Evolutionary conservation across 2,113 vertebrate species (phyloP), one percentile per base, ranked within the genome.

Genomic region (Electrona antarctica): DNA sequence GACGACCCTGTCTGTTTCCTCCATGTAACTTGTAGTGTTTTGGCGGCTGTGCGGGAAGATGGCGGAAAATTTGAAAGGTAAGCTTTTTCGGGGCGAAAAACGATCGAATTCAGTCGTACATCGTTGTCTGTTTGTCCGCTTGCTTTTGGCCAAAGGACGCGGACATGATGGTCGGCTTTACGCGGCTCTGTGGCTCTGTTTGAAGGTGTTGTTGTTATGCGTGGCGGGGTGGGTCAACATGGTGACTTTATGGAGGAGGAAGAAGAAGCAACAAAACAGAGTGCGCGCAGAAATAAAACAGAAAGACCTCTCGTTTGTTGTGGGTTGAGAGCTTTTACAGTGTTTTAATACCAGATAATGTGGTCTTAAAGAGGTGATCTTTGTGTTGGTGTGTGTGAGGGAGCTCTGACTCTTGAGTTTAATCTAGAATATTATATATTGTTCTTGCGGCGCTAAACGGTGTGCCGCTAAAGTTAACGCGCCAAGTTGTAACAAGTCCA

Each of bases 1-100:
- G n/a, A n/a, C n/a, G n/a, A 41, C 9, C 52, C n/a, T 70, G 41
- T 41, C 73, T 70, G 41, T 21, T 74, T 69, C 21, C 49, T 47
- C 64, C 14, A 8, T 59, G 47, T 29, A 46, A 48, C 3, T 51
- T 13, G 6, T 51, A 8, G 3, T 76, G 72, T 88, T 91, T 92
- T 91, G 86, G 89, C 91, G 85, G 85, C 81, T 84, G 67, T 64
- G 78, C 7, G 69, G 54, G 70, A 69, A 85, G 90, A 94, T 93
- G 92, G 92, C 91, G 88, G 88, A 88, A 88, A 54, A 81, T 92
- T 93, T 91, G 81, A 93, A 92, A 91, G 92, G 92, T 93, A 88
- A 87, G 5, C 1, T 49, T 3, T 29, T 51, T 14, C 73, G 14
- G 57, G 21, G 69, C 54, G n/a, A 28, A 10, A 59, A 62, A 57